phyloP scores from a whole-genome alignment of 1,140 invertebrate species.

The Daktulosphaira vitifoliae region DNA sequence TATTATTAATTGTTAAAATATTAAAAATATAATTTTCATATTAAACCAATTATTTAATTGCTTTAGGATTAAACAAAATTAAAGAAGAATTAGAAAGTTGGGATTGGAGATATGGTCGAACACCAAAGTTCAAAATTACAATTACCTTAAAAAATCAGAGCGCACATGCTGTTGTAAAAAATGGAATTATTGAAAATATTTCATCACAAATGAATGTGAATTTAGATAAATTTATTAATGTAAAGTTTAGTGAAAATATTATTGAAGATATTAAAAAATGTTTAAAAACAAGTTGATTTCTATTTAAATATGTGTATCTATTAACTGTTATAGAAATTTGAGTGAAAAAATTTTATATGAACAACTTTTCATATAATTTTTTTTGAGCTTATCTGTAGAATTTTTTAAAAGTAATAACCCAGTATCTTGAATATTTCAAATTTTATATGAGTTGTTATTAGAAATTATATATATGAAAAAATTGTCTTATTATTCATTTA shows the following conservation, averaged over 20 bases:
- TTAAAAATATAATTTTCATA: too few species aligned
- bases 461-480: too few species aligned
- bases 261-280: slow-evolving; percentile 4
- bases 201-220: not conserved
- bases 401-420: too few species aligned
- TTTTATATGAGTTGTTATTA: too few species aligned
- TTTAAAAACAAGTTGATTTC: not conserved
- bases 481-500: too few species aligned
- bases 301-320: too few species aligned
- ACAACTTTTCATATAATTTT: too few species aligned
- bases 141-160: slow-evolving; percentile 32
- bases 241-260: slow-evolving; percentile 10
- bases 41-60: not conserved
- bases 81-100: slow-evolving; percentile 61
- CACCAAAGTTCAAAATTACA: slow-evolving; percentile 67
- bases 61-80: slow-evolving; percentile 59
- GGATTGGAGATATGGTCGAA: slow-evolving; percentile 83
- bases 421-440: too few species aligned
- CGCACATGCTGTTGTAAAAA: slow-evolving; percentile 8
- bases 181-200: slow-evolving; percentile 26
- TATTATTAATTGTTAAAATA: too few species aligned
- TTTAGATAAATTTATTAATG: slow-evolving; percentile 5
- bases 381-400: too few species aligned
- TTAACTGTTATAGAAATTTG: too few species aligned
- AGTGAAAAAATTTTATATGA: too few species aligned